Base-by-base conservation (phyloP, 1,140 invertebrate species). In the Philopotamus ludificatus region DNA sequence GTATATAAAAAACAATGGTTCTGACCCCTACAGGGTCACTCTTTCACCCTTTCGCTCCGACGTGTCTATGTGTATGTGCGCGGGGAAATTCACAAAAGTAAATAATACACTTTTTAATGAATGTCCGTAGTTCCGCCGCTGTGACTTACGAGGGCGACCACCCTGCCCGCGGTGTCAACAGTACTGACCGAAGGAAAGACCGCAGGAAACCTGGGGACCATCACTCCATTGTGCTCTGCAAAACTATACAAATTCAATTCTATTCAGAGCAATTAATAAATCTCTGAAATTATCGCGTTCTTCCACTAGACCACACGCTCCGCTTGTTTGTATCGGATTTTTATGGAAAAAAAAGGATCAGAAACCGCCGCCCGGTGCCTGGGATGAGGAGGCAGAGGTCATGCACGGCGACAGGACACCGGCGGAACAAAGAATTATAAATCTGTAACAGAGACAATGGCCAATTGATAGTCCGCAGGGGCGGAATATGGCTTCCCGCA, bases 361-460 rank as follows among this genome's bases (percentile, higher is more conserved):
- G n/a, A n/a, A n/a, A n/a, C n/a, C n/a, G n/a, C n/a, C n/a, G n/a
- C n/a, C n/a, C n/a, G n/a, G 28, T 7, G 28, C 28, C 12, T 4
- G 28, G 28, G 28, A 12, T 7, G 28, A 34, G 28, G 28, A 34
- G 12, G 28, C 28, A 34, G 28, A 34, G 12, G 4, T 34, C 28
- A 4, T 55, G 61, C 28, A 55, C 50, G 58, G 45, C 65, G 54
- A 39, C 54, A 18, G 54, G 44, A 60, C 45, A 50, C 54, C 47
- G 66, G 53, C 66, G 57, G 53, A 62, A 65, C 67, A 68, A 68
- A 68, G 67, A 68, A 68, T 65, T 68, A 65, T 68, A 68, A 68
- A 68, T 68, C 63, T 65, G 67, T 62, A 68, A 59, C 41, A 45
- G 57, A 65, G 67, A 68, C 67, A 68, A 68, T 68, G 45, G 67